Evolutionary conservation across 2,113 vertebrate genomes (phyloP), one percentile per base, ranked within the genome.

Genomic region (Pandion haliaetus): DNA sequence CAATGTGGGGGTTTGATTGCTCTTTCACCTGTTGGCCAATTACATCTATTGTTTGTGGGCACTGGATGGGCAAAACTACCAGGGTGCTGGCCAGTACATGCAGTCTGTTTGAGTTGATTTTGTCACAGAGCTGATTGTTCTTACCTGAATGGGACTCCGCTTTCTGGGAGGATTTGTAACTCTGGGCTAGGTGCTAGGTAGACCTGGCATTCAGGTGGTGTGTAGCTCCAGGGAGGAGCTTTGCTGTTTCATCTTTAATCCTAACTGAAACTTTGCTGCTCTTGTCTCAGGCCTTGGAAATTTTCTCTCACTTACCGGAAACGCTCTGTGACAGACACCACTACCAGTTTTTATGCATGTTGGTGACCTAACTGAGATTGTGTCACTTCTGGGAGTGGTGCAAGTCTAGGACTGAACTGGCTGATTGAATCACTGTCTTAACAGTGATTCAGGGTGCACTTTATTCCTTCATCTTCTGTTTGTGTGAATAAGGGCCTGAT

Each of bases 1-100:
- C 70, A 58, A 44, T 52, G 38, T 16, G 38, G 25, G 31, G 42
- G 17, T 52, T 87, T 91, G 45, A 72, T 80, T 94, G 70, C 54
- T 95, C 83, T 87, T 93, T 95, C 58, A 90, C 85, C 73, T 89
- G 70, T 62, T 54, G 70, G 71, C 78, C 50, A 61, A 21, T 94
- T 85, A 72, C 17, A 34, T 24, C 62, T 69, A 87, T 87, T 95
- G 95, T 94, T 70, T 70, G 49, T 93, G 89, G 52, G 78, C 82
- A 94, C 70, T 89, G 74, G 67, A 47, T 97, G 82, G 89, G 45
- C 58, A 58, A 32, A 95, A 36, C 32, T 61, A 63, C 34, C 50
- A 0, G 2, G 31, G 57, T 82, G 49, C 87, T 90, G 92, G 36
- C 84, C 77, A 70, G 86, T 38, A 87, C 74, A 1, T 34, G 38